Evolutionary conservation across 2,797 vertebrate species (phyloP).

Genomic region (Echiichthys vipera): DNA sequence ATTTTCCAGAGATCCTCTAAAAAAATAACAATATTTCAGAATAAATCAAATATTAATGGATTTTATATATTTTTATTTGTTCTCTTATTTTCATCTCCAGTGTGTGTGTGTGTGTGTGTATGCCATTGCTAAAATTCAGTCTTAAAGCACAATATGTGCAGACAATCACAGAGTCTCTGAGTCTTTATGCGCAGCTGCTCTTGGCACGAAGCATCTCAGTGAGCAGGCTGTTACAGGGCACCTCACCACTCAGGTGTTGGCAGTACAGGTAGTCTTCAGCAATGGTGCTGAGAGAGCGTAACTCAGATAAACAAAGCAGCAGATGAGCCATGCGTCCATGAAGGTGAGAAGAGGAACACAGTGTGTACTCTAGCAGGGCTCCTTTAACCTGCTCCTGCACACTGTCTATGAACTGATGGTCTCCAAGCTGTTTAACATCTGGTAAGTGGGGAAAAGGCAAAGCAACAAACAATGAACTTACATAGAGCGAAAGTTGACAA

Average conservation of each 20-base stretch:
- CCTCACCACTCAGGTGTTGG: conserved; percentile 91
- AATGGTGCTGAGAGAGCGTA: conserved; percentile 89
- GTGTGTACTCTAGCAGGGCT: conserved; percentile 91
- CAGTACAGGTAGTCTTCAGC: conserved; percentile 93
- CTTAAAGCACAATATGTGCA: background rate
- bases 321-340: conserved; percentile 90
- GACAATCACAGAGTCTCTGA: background rate
- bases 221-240: conserved; percentile 94
- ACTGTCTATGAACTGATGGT: conserved; percentile 86
- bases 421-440: conserved; percentile 93
- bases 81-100: no score
- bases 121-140: no score
- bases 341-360: conserved; percentile 86
- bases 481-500: background rate
- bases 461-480: background rate
- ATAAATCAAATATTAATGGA: no score
- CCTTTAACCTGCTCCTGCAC: conserved; percentile 91
- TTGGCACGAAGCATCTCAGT: conserved; percentile 96
- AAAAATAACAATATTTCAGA: no score
- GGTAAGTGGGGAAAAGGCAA: conserved; percentile 31
- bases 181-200: conserved; percentile 75
- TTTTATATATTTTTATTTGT: no score
- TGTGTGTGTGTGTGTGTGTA: no score
- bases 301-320: conserved; percentile 89
- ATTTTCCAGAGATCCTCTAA: no score